Conservation (phyloP, 2,888 invertebrate species). For the Netelia fuscicornis region DNA sequence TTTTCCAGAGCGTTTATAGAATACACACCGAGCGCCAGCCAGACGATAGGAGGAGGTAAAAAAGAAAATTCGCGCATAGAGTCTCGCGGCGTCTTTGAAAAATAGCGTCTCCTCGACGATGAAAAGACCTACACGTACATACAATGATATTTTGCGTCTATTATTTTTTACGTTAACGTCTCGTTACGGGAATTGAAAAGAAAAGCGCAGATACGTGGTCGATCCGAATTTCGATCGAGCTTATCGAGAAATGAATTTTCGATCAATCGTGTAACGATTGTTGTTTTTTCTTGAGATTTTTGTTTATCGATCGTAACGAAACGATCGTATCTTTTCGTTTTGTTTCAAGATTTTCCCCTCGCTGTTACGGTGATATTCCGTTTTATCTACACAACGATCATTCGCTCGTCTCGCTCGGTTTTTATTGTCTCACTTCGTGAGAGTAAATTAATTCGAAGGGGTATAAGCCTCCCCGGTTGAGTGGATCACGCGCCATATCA, state of each 20-base stretch:
- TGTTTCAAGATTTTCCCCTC: no score
- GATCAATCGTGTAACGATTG: no score
- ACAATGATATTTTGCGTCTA: not conserved
- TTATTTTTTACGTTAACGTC: not conserved
- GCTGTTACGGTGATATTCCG: not conserved
- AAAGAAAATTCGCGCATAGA: conserved; percentile 50
- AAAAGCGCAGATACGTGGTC: no score
- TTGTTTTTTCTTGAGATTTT: no score
- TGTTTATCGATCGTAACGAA: no score
- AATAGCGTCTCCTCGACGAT: not conserved
- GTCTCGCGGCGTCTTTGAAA: conserved; percentile 12
- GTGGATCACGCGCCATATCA: conserved; percentile 53
- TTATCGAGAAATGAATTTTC: no score
- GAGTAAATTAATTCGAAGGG: conserved; percentile 55
- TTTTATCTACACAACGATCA: not conserved
- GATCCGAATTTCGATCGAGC: no score
- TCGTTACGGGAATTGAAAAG: not conserved
- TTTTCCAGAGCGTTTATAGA: conserved; percentile 64
- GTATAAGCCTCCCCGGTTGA: conserved; percentile 16
- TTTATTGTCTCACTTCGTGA: conserved; percentile 26
- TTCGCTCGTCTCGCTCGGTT: not conserved
- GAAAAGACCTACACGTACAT: not conserved
- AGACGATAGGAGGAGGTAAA: conserved; percentile 4
- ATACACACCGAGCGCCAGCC: conserved; percentile 45
- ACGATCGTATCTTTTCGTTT: not conserved